Evolutionary conservation across 1,140 invertebrate species (phyloP).

Genomic region (Antheraea pernyi): DNA sequence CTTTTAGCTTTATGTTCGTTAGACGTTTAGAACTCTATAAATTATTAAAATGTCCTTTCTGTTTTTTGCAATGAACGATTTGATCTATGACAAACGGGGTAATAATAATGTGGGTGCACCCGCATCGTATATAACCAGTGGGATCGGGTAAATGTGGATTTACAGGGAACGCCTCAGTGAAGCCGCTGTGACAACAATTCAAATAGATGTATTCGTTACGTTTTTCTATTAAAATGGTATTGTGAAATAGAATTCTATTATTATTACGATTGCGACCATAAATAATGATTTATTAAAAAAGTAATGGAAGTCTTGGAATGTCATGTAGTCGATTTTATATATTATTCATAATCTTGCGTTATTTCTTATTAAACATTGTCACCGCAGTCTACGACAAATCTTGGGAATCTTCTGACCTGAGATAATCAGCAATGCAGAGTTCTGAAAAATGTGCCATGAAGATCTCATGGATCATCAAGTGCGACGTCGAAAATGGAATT

Average conservation of each 20-base stretch:
- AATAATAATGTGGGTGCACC: constrained; percentile 30
- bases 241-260: neutral
- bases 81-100: neutral
- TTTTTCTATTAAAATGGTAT: constrained; percentile 22
- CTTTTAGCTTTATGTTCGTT: no score
- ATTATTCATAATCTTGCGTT: no score
- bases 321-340: no score
- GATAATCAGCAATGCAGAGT: no score
- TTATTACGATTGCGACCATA: neutral
- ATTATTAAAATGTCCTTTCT: neutral
- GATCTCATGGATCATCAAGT: no score
- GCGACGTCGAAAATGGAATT: no score
- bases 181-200: constrained; percentile 28
- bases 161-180: constrained; percentile 10
- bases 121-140: constrained; percentile 16
- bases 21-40: neutral
- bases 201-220: constrained; percentile 9
- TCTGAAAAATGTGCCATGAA: no score
- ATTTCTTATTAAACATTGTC: no score
- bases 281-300: no score
- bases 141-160: constrained; percentile 14
- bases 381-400: no score
- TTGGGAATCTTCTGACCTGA: no score
- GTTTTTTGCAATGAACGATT: neutral
- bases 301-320: no score